Conservation (phyloP, 2,888 invertebrate genomes). For the Cheilosia urbana region DNA sequence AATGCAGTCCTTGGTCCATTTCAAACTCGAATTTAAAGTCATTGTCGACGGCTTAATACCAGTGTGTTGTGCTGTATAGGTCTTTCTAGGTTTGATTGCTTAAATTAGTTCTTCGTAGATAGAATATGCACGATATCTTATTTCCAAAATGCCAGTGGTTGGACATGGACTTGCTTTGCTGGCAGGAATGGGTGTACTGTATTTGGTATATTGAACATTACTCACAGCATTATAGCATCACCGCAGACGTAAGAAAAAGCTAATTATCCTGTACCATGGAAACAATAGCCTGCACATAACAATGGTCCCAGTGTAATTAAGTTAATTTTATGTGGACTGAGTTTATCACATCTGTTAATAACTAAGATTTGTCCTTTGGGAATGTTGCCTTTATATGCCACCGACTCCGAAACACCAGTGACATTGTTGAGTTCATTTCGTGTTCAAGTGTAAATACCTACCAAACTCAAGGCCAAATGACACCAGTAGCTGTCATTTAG, state of each 20-base stretch:
- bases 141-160: neutral
- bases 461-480: neutral
- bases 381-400: neutral
- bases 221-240: conserved; percentile 1
- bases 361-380: neutral
- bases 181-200: neutral
- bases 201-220: conserved; percentile 1
- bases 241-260: neutral
- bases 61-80: neutral
- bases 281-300: neutral
- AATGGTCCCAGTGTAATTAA: conserved; percentile 1
- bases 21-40: neutral
- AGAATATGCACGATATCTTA: neutral
- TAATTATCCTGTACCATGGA: neutral
- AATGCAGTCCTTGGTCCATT: neutral
- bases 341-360: conserved; percentile 12
- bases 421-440: neutral
- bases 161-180: too few species aligned
- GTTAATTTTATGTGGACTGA: conserved; percentile 1
- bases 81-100: neutral
- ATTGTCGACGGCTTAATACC: neutral
- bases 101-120: neutral
- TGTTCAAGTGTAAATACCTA: neutral
- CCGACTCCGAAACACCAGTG: neutral
- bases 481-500: neutral